Base-by-base conservation (phyloP, 1,140 invertebrate species). In the Ostrea denselamellosa region DNA sequence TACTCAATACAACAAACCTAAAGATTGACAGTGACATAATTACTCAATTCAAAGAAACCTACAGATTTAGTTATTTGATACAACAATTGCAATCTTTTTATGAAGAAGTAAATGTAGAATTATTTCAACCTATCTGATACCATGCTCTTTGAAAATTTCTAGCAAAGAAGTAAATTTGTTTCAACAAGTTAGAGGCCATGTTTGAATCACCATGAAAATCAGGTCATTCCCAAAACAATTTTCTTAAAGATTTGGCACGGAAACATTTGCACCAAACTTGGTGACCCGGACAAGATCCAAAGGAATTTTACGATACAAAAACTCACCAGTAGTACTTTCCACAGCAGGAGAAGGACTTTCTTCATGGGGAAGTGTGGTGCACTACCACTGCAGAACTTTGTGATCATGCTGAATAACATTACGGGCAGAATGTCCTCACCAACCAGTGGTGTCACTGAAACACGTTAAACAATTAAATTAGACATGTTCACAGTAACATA, bases 351-450 rank as follows among this genome's bases (percentile, higher is more conserved):
- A 51, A 99, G 95, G 85, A 99, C 97, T 96, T 99, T 99, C 94
- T 99, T 99, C 96, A 99, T 99, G 19, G 98, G 98, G 95, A 99
- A 99, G 95, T 99, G 98, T 77, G 98, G 98, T 14, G 98, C 97
- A 65, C 97, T 97, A 0, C 98, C 98, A 93, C 97, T 98, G 95
- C 98, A 99, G 93, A 99, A 98, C 90, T 97, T 96, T 25, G 98
- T 98, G 9, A 99, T 97, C 98, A 99, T 95, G 89, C 97, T 97
- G 81, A 99, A 96, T 86, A 99, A 95, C 93, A 98, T 98, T 4
- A 99, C 96, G 17, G 97, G 97, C 17, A 99, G 95, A 83, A 98
- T 95, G 93, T 99, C 98, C 92, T 98, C 98, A 12, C 92, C 94
- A 84, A 92, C 87, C 54, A 90, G 86, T 25, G 93, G 92, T 25